A percentile compares a stretch with the other conserved stretches of the same genome.
These are phyloP conservation scores for Sardinella longiceps DNA, from an alignment of 2,797 vertebrate genomes.

Conservation along the genomic window DNA sequence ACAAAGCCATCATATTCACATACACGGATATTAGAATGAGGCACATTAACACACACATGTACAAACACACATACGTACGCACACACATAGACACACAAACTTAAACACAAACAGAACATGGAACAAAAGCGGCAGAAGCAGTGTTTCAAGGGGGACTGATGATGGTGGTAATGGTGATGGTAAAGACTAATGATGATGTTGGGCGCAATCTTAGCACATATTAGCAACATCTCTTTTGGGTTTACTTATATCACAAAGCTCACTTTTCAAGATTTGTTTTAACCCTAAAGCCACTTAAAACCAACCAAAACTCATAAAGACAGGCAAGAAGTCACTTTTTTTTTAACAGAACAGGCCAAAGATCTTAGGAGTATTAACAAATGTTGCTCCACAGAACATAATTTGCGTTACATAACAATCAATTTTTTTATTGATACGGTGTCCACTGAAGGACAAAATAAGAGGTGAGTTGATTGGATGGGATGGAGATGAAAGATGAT, in stretches of 20 bases:
- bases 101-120: not conserved
- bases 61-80: not conserved
- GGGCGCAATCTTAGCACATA: not conserved
- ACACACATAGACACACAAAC: not conserved
- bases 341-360: not conserved
- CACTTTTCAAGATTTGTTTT: not conserved
- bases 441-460: conserved; percentile 58
- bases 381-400: not conserved
- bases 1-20: not conserved
- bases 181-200: not conserved
- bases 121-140: not conserved
- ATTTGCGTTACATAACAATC: not conserved
- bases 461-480: conserved; percentile 57
- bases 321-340: not conserved
- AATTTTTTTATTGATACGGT: conserved; percentile 39
- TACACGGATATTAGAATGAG: not conserved
- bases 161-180: conserved; percentile 49
- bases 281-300: not conserved
- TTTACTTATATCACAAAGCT: not conserved
- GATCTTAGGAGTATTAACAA: not conserved
- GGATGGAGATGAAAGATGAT: conserved; percentile 35
- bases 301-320: not conserved
- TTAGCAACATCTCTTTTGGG: not conserved
- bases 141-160: not conserved
- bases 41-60: conserved; percentile 15